Conservation (phyloP, 2,113 vertebrate genomes). For the Donacobius atricapilla region DNA sequence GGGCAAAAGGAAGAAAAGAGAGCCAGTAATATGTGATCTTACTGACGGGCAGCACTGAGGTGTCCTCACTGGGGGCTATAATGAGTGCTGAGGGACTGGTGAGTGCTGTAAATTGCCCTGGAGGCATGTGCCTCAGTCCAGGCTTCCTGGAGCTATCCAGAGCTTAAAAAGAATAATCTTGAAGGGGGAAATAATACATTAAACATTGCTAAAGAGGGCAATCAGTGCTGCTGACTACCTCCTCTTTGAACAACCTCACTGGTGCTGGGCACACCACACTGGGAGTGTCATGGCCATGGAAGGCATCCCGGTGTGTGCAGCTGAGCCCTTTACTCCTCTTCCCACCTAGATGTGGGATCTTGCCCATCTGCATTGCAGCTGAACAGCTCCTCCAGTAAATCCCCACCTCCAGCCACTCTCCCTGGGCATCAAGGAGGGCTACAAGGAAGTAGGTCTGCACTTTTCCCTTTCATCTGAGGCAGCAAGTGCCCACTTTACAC, state of each 20-base stretch:
- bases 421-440: too few species aligned
- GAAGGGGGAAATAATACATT: neutral
- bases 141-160: neutral
- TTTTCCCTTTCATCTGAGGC: neutral
- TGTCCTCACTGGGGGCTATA: neutral
- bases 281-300: neutral
- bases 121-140: neutral
- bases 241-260: neutral
- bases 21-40: neutral
- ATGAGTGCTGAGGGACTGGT: neutral
- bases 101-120: neutral
- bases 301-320: neutral
- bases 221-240: neutral
- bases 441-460: neutral
- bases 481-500: neutral
- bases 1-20: constrained; percentile 30
- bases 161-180: neutral
- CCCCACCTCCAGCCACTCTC: neutral
- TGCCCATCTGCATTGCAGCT: neutral
- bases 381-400: neutral
- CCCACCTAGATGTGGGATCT: neutral
- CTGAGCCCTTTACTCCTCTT: accelerated
- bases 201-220: neutral
- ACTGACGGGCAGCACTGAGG: neutral
- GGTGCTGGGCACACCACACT: neutral